Evolutionary conservation across 2,797 vertebrate genomes (phyloP).

Genomic region (Florisuga fusca): DNA sequence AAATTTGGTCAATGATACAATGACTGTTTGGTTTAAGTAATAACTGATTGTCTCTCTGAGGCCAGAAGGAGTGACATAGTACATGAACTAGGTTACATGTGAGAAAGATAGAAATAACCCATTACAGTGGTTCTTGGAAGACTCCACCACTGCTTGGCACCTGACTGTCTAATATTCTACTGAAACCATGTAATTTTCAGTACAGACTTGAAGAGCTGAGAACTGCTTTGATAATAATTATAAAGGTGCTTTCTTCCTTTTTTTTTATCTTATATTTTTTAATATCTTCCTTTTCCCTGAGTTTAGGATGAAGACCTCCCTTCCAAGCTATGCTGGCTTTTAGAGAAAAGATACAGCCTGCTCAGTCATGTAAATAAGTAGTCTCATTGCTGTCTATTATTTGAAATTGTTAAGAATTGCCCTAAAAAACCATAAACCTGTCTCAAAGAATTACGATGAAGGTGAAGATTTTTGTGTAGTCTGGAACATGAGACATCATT

Average conservation of each 20-base stretch:
- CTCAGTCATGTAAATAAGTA: constrained; percentile 7
- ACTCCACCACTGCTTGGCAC: not conserved
- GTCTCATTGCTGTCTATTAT: constrained; percentile 18
- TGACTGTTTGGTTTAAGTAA: not conserved
- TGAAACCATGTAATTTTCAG: not conserved
- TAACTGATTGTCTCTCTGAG: not conserved
- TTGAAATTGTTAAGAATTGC: constrained; percentile 33
- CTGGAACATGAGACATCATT: not conserved
- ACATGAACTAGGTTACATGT: not conserved
- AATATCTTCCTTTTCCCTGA: constrained; percentile 55
- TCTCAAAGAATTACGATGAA: constrained; percentile 9
- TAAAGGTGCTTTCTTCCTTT: not conserved
- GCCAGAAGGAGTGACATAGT: not conserved
- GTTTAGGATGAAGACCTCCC: constrained; percentile 61
- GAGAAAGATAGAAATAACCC: not conserved
- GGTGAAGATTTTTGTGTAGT: not conserved
- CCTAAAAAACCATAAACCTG: not conserved
- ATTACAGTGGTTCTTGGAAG: not conserved
- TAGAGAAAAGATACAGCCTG: constrained; percentile 33
- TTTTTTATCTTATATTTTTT: no score
- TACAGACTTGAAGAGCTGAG: not conserved
- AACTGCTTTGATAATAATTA: not conserved
- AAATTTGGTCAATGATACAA: not conserved
- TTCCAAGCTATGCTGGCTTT: constrained; percentile 49
- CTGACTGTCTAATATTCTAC: not conserved